Conservation (phyloP, 2,797 vertebrate genomes). For the Diglossa cyanea region DNA sequence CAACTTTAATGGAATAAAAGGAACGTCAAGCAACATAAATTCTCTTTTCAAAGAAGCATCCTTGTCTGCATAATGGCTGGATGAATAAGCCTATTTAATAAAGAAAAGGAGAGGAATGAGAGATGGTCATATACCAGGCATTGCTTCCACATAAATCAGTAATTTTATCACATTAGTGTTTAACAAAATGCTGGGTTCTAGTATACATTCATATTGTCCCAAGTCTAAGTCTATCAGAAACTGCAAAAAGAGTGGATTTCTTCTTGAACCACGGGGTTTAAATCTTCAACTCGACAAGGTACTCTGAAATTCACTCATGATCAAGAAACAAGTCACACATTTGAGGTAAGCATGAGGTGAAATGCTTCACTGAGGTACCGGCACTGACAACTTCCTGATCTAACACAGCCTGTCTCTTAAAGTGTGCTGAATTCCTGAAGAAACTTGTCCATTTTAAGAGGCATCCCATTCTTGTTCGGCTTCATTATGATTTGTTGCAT, state of each 20-base stretch:
- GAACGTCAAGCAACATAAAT: background rate
- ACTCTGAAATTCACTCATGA: background rate
- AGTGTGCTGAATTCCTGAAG: background rate
- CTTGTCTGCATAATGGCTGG: background rate
- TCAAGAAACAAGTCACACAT: accelerated
- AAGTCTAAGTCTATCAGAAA: background rate
- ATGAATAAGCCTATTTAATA: background rate
- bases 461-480: background rate
- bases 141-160: background rate
- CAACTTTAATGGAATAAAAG: background rate
- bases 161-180: background rate
- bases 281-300: background rate
- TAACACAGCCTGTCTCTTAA: background rate
- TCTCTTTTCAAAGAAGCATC: background rate
- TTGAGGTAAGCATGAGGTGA: background rate
- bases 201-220: background rate
- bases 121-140: background rate
- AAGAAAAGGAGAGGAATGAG: background rate
- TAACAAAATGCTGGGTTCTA: background rate
- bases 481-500: constrained; percentile 22
- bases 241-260: background rate
- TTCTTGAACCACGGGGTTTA: background rate
- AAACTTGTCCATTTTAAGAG: background rate
- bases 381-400: background rate
- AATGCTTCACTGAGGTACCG: background rate